Percentiles rank a stretch among this genome's conserved stretches.
Evolutionary conservation across 2,888 invertebrate species (phyloP).

Genomic region (Amphipoea lucens): DNA sequence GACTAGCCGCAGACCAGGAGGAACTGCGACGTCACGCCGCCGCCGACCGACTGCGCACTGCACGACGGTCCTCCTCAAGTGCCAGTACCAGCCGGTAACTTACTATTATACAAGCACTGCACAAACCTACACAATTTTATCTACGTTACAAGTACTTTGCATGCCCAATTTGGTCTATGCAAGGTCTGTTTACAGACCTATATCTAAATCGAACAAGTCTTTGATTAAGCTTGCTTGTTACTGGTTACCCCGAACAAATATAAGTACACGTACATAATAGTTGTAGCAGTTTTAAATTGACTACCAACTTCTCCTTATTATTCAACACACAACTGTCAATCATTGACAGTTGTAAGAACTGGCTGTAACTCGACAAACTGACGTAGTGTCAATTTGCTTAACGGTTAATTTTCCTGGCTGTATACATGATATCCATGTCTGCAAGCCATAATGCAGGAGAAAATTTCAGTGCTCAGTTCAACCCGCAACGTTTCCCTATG

Average conservation of each 20-base stretch:
- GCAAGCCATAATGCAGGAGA: background rate
- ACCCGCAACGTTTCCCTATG: background rate
- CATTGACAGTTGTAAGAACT: background rate
- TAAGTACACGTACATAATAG: too few relatives aligned
- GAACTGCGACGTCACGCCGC: constrained; percentile 90
- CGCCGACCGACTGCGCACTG: constrained; percentile 86
- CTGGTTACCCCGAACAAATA: too few relatives aligned
- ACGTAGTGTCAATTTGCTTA: background rate
- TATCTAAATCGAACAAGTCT: background rate
- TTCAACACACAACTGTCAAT: background rate
- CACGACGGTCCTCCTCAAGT: constrained; percentile 86
- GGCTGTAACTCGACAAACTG: background rate
- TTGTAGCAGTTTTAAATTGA: background rate
- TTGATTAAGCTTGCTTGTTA: background rate
- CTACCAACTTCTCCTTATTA: background rate
- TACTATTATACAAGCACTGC: background rate
- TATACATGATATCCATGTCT: background rate
- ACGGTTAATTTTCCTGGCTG: background rate
- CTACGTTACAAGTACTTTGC: background rate
- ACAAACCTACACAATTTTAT: too few relatives aligned
- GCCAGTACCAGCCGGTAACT: constrained; percentile 88
- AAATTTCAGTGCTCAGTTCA: too few relatives aligned
- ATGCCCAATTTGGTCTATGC: background rate
- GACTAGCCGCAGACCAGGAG: constrained; percentile 97
- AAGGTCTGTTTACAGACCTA: background rate